Conservation (phyloP, 1,140 invertebrate genomes). For the Drosophila saltans region DNA sequence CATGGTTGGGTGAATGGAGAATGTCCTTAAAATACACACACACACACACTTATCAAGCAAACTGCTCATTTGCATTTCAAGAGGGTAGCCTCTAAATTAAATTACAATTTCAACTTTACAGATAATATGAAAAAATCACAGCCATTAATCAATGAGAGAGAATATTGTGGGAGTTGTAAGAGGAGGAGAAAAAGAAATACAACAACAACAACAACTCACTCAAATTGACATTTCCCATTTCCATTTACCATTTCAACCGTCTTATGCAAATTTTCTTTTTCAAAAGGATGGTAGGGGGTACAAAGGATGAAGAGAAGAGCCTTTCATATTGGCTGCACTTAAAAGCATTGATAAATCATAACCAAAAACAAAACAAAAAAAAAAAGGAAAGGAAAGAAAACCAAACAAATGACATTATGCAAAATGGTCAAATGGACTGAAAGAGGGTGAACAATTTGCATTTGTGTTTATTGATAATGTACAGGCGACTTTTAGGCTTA, state of each 20-base stretch:
- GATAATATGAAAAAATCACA: constrained; percentile 70
- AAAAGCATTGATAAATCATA: constrained; percentile 82
- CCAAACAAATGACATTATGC: constrained; percentile 10
- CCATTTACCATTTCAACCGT: constrained; percentile 22
- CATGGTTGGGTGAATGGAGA: background rate
- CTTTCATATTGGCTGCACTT: constrained; percentile 62
- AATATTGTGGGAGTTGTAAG: background rate
- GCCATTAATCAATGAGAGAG: constrained; percentile 64
- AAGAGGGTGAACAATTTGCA: constrained; percentile 24
- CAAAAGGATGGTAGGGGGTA: background rate
- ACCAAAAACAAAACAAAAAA: constrained; percentile 44
- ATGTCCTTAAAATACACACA: background rate
- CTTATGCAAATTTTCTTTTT: constrained; percentile 66
- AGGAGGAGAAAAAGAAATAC: background rate
- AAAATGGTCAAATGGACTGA: constrained; percentile 15
- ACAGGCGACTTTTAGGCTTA: constrained; percentile 1
- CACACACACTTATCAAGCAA: background rate
- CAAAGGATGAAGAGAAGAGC: background rate
- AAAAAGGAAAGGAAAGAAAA: constrained; percentile 15
- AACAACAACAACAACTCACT: constrained; percentile 41
- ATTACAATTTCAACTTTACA: constrained; percentile 69
- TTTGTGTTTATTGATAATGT: constrained; percentile 32
- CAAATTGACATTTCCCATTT: constrained; percentile 77
- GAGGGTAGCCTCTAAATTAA: constrained; percentile 69
- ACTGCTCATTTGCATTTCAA: constrained; percentile 71